Evolutionary conservation across 2,797 vertebrate genomes (phyloP), one percentile per base, ranked within the genome.

Genomic region (Tenualosa ilisha): DNA sequence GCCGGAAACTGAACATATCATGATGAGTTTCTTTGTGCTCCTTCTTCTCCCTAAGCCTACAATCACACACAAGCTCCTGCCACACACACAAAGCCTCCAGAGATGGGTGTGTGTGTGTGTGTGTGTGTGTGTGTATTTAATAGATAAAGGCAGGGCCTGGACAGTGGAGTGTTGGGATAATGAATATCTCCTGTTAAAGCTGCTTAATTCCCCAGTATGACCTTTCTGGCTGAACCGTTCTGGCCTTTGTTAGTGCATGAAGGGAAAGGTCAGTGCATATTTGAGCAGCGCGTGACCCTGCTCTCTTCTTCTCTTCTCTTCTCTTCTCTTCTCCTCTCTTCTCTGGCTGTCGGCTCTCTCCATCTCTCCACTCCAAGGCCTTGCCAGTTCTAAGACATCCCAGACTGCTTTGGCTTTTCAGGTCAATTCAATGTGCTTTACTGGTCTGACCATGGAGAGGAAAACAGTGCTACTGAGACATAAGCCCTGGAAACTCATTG

Each of bases 171-270:
- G 37, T 75, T 37, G 68, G 68, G 13, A 75, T 75, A 75, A 75
- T 75, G 68, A 75, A 75, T 75, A 75, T 75, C 68, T 75, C 31
- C 68, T 75, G 68, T 75, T 75, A 75, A 86, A 85, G 43, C 54
- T 43, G 6, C 40, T 85, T 86, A 83, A 84, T 85, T 88, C 68
- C 82, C 81, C 81, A 50, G 51, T 7, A 4, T 86, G 89, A 81
- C 87, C 84, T 88, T 88, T 88, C 17, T 24, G 59, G 83, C 82
- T 89, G 86, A 68, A 85, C 85, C 72, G 37, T 20, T 26, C 11
- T 51, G 84, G 84, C 83, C 85, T 89, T 88, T 86, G 86, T 85
- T 88, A 89, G 84, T 65, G 15, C 31, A 83, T 22, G 11, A 54
- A 37, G 82, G 68, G 82, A 53, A 86, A 85, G 84, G 82, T 72